These are phyloP conservation scores for Ciconia boyciana DNA, from an alignment of 2,113 vertebrate genomes.

Conservation along the genomic window DNA sequence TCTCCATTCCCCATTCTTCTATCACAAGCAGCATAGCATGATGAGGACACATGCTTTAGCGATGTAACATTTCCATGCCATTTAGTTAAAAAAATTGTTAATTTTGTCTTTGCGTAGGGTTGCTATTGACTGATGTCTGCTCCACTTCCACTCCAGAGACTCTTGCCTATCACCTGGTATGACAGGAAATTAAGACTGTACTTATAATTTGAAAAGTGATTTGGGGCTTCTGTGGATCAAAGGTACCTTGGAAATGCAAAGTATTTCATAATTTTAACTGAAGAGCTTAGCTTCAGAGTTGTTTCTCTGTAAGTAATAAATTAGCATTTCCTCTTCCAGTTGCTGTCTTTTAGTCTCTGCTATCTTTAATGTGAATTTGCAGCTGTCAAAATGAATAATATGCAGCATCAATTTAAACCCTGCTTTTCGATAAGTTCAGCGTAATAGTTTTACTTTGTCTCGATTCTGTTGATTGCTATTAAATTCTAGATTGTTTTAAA, in stretches of 20 bases:
- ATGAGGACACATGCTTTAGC: neutral
- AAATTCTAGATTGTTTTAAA: constrained; percentile 77
- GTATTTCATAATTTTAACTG: constrained; percentile 62
- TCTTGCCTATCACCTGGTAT: neutral
- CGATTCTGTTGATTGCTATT: constrained; percentile 79
- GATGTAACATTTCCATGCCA: neutral
- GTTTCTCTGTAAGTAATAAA: constrained; percentile 72
- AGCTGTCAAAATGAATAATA: constrained; percentile 84
- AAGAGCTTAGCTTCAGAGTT: constrained; percentile 66
- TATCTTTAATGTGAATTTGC: constrained; percentile 78
- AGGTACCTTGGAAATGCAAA: constrained; percentile 48
- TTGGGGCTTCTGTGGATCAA: neutral
- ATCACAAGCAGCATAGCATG: neutral
- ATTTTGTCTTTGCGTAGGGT: neutral
- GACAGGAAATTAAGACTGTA: neutral
- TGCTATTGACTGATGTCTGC: neutral
- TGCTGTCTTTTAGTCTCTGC: constrained; percentile 62
- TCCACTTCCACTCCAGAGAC: neutral
- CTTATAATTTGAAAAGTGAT: neutral
- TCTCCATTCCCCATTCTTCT: neutral
- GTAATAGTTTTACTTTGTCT: constrained; percentile 76
- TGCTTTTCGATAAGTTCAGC: constrained; percentile 72
- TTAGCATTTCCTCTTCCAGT: constrained; percentile 70
- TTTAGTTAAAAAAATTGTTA: neutral
- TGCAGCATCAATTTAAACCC: constrained; percentile 75